Evolutionary conservation across 2,888 invertebrate genomes (phyloP).

Genomic region (Eupsilia transversa): DNA sequence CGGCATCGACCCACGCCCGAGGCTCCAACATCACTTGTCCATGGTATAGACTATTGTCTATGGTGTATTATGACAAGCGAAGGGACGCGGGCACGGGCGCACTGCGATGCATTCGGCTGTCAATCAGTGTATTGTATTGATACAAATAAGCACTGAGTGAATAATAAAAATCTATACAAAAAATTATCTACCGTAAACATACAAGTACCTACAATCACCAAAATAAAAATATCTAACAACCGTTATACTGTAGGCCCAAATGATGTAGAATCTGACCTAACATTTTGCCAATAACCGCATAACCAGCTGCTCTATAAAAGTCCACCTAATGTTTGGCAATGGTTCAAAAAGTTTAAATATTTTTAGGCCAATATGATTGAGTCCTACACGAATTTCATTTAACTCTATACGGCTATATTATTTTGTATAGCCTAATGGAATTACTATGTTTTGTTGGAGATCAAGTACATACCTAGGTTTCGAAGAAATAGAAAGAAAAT

Average conservation of each 20-base stretch:
- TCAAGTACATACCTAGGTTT: too few species aligned
- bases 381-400: conserved; percentile 26
- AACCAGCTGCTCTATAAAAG: conserved; percentile 52
- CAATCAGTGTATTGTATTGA: too few species aligned
- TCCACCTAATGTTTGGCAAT: conserved; percentile 45
- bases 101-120: too few species aligned
- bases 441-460: too few species aligned
- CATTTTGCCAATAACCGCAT: conserved; percentile 57
- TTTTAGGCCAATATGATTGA: conserved; percentile 46
- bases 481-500: too few species aligned
- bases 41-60: background rate
- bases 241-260: conserved; percentile 1
- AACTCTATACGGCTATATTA: background rate
- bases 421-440: background rate
- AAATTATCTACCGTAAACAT: background rate
- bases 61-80: too few species aligned
- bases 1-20: background rate
- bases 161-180: too few species aligned
- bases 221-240: background rate
- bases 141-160: too few species aligned
- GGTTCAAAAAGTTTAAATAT: conserved; percentile 51
- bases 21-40: background rate
- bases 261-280: conserved; percentile 43
- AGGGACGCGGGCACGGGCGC: too few species aligned
- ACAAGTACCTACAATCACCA: background rate